These are phyloP conservation scores for Pangasius djambal DNA, from an alignment of 2,797 vertebrate species.

Conservation along the genomic window DNA sequence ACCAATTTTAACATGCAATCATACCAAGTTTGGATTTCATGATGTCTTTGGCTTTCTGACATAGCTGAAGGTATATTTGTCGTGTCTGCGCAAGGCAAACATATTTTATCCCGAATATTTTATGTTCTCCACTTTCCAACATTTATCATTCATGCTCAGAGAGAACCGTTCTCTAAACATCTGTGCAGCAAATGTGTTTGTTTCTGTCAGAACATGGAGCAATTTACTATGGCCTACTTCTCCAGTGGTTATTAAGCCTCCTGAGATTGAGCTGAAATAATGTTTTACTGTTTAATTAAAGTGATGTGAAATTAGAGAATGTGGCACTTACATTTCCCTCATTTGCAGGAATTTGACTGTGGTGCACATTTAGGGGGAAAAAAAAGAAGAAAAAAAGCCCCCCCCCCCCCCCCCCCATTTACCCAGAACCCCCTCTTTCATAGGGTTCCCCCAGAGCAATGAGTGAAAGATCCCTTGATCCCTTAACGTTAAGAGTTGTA, in stretches of 20 bases:
- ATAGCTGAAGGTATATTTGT: slow-evolving; percentile 12
- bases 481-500: slow-evolving; percentile 10
- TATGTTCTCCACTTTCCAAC: slow-evolving; percentile 12
- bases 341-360: neutral
- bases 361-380: neutral
- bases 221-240: neutral
- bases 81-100: neutral
- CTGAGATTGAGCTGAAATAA: neutral
- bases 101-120: slow-evolving; percentile 17
- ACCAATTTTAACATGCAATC: neutral
- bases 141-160: slow-evolving; percentile 17
- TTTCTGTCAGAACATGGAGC: slow-evolving; percentile 14
- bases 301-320: neutral
- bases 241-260: neutral
- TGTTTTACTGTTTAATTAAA: slow-evolving; percentile 12
- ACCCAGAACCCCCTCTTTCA: neutral
- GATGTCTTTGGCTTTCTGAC: neutral
- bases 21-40: neutral
- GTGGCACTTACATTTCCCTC: neutral
- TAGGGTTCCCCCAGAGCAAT: neutral
- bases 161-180: slow-evolving; percentile 18
- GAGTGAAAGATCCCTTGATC: slow-evolving; percentile 1
- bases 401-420: neutral
- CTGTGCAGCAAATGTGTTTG: slow-evolving; percentile 33
- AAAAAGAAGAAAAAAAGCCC: neutral